Evolutionary conservation across 1,140 invertebrate species (phyloP), one percentile per base, ranked within the genome.

Genomic region (Manduca sexta): DNA sequence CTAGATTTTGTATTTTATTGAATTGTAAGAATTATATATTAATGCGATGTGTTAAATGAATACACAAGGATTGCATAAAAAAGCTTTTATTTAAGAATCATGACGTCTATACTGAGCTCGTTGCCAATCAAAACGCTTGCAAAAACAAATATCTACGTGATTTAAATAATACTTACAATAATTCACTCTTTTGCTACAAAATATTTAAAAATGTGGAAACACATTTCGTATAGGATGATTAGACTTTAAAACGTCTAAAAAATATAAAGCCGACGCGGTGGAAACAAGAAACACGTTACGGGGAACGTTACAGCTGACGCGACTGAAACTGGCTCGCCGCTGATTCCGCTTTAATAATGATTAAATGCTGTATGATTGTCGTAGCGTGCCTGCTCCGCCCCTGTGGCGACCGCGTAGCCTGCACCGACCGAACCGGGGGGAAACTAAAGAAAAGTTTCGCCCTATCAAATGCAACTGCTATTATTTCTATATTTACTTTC

Each of bases 321-420:
- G 59, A 54, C 60, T 69, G 68, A 8, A 65, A 71, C 33, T 67
- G 61, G 54, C 54, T 51, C 56, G 70, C 41, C 55, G 56, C 73
- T 81, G 81, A 84, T 84, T 75, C 66, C 51, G 52, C 62, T 84
- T 83, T 84, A 82, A 84, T 84, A 66, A 80, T 81, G 81, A 84
- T 84, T 84, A 82, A 84, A 78, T 71, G 72, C 61, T 62, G 55
- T 75, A 76, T 76, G 77, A 84, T 84, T 74, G 75, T 70, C 63
- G 68, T 59, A 53, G 55, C 74, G 68, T 75, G 74, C 68, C 64
- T 69, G 47, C 47, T 41, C 45, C 49, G 42, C 38, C 57, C 46
- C 49, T 45, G 35, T 17, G 17, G 44, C 43, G 26, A 29, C 50
- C 40, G 38, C 13, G 21, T 33, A 30, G 49, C 43, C 49, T 51